Evolutionary conservation across 2,797 vertebrate genomes (phyloP).

Genomic region (Carapus acus): DNA sequence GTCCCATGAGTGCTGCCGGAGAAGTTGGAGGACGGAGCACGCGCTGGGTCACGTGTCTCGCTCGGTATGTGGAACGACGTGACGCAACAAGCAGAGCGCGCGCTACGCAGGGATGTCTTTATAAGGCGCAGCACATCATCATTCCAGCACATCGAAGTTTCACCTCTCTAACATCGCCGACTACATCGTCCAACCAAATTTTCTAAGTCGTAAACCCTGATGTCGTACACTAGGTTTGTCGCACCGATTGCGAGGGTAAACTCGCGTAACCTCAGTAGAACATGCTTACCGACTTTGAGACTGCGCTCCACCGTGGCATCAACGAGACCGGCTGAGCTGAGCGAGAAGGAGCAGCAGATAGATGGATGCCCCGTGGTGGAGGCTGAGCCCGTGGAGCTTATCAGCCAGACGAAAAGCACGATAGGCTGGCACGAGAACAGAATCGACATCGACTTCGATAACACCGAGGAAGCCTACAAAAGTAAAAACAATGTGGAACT

Average conservation of each 20-base stretch:
- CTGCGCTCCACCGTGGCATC: conserved; percentile 61
- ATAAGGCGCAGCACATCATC: no score
- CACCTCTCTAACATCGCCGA: no score
- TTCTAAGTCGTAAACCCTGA: conserved; percentile 18
- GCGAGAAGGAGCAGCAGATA: conserved; percentile 40
- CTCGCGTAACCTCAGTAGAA: conserved; percentile 27
- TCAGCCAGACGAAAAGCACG: conserved; percentile 25
- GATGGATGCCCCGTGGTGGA: conserved; percentile 54
- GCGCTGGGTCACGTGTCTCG: no score
- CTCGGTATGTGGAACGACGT: no score
- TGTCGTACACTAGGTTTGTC: conserved; percentile 62
- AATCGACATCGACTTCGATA: conserved; percentile 76
- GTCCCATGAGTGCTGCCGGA: no score
- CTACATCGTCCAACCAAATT: no score
- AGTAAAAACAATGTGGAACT: conserved; percentile 84
- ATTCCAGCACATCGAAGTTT: no score
- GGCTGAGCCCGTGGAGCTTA: conserved; percentile 56
- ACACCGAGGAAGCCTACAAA: conserved; percentile 81
- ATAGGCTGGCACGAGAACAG: neutral
- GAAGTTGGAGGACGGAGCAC: no score
- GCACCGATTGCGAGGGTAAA: conserved; percentile 43
- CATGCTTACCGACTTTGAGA: conserved; percentile 39
- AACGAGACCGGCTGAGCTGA: conserved; percentile 41
- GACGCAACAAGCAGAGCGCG: no score
- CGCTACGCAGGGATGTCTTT: no score